Conservation (phyloP, 2,888 invertebrate species). For the Pinctada fucata region DNA sequence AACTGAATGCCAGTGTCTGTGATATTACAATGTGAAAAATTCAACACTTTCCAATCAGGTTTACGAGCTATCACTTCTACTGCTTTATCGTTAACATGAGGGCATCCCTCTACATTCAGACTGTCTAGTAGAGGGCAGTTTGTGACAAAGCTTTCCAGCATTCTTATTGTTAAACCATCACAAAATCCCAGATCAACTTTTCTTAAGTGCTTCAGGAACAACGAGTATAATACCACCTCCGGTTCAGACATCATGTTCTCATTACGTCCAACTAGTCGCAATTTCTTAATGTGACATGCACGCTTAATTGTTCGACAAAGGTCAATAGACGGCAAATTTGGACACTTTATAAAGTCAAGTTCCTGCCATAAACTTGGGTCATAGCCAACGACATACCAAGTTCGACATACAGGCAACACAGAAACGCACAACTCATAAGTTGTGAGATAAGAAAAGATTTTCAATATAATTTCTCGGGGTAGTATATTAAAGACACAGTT, state of each 20-base stretch:
- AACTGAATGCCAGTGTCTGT: conserved; percentile 49
- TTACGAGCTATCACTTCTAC: conserved; percentile 43
- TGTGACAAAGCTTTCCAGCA: conserved; percentile 50
- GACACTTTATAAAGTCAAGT: conserved; percentile 47
- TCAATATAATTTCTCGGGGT: conserved; percentile 58
- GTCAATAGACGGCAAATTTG: conserved; percentile 43
- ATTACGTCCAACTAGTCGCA: conserved; percentile 49
- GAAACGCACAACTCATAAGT: conserved; percentile 52
- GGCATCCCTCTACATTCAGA: conserved; percentile 63
- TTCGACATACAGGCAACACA: conserved; percentile 52
- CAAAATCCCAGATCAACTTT: conserved; percentile 63
- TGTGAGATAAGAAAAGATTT: conserved; percentile 58
- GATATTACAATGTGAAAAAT: conserved; percentile 64
- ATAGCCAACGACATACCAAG: conserved; percentile 54
- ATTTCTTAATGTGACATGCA: conserved; percentile 46
- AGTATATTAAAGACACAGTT: conserved; percentile 23
- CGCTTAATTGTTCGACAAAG: conserved; percentile 50
- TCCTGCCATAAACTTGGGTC: conserved; percentile 58
- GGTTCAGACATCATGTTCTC: conserved; percentile 40
- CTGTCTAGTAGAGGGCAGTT: conserved; percentile 51
- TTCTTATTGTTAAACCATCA: conserved; percentile 45
- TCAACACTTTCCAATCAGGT: conserved; percentile 47
- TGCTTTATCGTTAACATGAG: conserved; percentile 46
- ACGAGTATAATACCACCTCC: conserved; percentile 55
- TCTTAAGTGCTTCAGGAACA: conserved; percentile 49